Conservation (phyloP, 2,113 vertebrate species). For the Noturus placidus region DNA sequence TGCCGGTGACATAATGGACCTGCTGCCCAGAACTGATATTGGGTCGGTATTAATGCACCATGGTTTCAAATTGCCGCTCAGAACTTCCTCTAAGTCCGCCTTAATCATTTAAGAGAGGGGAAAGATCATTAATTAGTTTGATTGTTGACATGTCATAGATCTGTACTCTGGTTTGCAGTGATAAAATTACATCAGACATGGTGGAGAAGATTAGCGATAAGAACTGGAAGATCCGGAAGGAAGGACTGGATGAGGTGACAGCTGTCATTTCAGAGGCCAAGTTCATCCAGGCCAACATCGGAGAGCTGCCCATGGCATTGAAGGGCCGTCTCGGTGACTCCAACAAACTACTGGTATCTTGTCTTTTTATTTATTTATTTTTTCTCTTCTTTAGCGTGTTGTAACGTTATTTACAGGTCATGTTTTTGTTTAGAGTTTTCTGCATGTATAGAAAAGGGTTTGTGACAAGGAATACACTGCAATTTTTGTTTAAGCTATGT, state of each 20-base stretch:
- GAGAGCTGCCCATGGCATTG: slow-evolving; percentile 87
- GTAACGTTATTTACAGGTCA: neutral
- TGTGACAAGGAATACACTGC: neutral
- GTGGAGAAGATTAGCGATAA: slow-evolving; percentile 93
- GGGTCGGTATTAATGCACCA: slow-evolving; percentile 65
- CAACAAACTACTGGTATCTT: slow-evolving; percentile 94
- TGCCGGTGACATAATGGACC: slow-evolving; percentile 85
- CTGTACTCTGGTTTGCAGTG: slow-evolving; percentile 68
- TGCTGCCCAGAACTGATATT: slow-evolving; percentile 90
- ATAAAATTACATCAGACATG: slow-evolving; percentile 90
- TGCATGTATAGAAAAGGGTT: neutral
- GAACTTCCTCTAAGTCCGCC: neutral
- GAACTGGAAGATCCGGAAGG: slow-evolving; percentile 98
- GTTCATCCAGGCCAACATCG: slow-evolving; percentile 89
- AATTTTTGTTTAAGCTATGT: no score
- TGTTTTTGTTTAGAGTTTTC: neutral
- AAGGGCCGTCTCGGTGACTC: slow-evolving; percentile 91
- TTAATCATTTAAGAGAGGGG: neutral
- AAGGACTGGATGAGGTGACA: slow-evolving; percentile 90
- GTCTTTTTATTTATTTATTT: neutral
- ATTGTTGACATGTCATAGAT: neutral
- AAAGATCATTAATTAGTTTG: neutral
- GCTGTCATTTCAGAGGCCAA: slow-evolving; percentile 93
- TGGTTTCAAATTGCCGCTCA: no score
- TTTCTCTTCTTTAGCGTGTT: neutral